These are phyloP conservation scores for Leucoptera coffeella DNA, from an alignment of 2,888 invertebrate species.

Conservation along the genomic window DNA sequence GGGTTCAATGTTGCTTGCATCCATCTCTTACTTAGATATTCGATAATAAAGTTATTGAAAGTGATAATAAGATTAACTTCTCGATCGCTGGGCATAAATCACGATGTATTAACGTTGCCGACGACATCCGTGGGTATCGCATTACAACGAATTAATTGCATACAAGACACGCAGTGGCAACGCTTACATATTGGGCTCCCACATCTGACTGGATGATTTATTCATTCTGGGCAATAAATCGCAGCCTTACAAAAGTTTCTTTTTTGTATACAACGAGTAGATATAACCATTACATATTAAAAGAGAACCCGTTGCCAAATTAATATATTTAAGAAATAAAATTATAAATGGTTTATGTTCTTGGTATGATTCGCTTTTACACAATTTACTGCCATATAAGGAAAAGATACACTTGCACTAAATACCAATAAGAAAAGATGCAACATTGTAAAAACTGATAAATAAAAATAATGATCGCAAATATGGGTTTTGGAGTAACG, in stretches of 20 bases:
- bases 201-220: no score
- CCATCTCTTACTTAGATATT: conserved; percentile 16
- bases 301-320: no score
- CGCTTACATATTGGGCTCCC: conserved; percentile 14
- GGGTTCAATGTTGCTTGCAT: conserved; percentile 27
- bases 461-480: not conserved
- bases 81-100: conserved; percentile 41
- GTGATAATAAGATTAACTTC: conserved; percentile 51
- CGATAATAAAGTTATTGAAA: conserved; percentile 50
- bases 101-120: conserved; percentile 46
- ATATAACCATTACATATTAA: no score
- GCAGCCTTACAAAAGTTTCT: no score
- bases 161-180: conserved; percentile 21
- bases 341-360: no score
- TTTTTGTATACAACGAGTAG: no score
- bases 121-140: conserved; percentile 43
- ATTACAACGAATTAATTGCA: conserved; percentile 47
- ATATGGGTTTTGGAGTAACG: not conserved
- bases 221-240: no score
- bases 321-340: no score
- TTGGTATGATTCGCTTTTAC: no score
- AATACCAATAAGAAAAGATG: no score
- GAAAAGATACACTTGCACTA: no score
- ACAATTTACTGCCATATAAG: no score
- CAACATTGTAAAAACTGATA: not conserved